Percentiles rank a stretch among this genome's conserved stretches.
These are phyloP conservation scores for Labroides dimidiatus DNA, from an alignment of 2,797 vertebrate genomes.

Conservation along the genomic window DNA sequence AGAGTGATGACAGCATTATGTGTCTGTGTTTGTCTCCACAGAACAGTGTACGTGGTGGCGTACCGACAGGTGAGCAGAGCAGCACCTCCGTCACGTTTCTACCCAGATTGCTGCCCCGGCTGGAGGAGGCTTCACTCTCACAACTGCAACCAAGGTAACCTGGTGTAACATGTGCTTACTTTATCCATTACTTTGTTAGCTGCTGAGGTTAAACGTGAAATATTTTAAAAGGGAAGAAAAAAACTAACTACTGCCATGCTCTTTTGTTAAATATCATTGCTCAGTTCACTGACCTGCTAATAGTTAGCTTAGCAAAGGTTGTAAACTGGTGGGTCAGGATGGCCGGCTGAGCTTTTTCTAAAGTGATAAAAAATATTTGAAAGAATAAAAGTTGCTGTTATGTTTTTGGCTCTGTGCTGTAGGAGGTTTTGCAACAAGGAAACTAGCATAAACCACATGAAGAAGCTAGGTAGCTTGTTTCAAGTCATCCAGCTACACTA, in stretches of 20 bases:
- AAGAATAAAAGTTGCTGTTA: background rate
- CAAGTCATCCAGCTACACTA: background rate
- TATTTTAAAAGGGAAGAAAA: background rate
- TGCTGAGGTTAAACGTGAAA: background rate
- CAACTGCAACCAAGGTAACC: slow-evolving; percentile 89
- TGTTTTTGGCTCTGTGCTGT: no score
- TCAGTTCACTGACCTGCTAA: no score
- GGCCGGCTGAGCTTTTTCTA: background rate
- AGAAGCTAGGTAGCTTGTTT: background rate
- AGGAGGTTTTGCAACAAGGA: no score
- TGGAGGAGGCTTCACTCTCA: slow-evolving; percentile 84
- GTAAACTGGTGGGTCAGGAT: no score
- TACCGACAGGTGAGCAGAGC: slow-evolving; percentile 84
- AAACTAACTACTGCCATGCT: no score
- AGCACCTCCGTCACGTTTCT: slow-evolving; percentile 41
- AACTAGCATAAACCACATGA: no score
- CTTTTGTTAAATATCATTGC: no score
- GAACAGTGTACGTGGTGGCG: slow-evolving; percentile 89
- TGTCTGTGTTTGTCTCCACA: slow-evolving; percentile 58
- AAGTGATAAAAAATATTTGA: background rate
- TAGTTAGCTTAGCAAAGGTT: no score
- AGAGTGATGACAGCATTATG: slow-evolving; percentile 13
- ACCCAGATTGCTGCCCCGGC: slow-evolving; percentile 89
- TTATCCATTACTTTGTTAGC: background rate
- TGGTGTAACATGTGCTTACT: background rate